Conservation (phyloP, 2,888 invertebrate genomes). For the Hetaerina titia region DNA sequence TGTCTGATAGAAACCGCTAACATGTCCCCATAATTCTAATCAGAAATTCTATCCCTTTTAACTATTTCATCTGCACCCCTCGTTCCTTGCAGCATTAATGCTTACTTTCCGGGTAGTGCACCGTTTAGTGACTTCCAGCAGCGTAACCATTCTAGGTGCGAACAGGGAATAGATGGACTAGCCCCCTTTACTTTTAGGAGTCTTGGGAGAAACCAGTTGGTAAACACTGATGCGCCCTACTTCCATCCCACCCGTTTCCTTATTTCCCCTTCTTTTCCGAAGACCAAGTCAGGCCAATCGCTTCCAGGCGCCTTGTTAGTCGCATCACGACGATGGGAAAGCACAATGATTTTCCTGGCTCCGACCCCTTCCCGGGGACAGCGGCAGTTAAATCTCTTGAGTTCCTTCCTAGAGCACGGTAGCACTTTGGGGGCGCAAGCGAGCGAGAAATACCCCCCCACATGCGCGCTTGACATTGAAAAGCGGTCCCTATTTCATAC, state of each 20-base stretch:
- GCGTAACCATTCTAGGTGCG: too few species aligned
- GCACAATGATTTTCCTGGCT: background rate
- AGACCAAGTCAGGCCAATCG: background rate
- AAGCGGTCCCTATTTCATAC: slow-evolving; percentile 8
- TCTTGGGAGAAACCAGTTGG: background rate
- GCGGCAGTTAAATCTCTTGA: background rate
- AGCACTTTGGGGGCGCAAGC: background rate
- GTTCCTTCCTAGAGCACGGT: background rate
- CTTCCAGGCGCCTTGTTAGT: background rate
- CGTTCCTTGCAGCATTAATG: too few species aligned
- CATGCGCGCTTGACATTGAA: background rate
- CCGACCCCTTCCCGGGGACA: background rate
- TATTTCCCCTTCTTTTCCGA: background rate
- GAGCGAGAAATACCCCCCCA: background rate
- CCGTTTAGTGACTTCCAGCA: too few species aligned
- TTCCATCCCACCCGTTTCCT: too few species aligned
- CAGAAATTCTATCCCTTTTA: too few species aligned
- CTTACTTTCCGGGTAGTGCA: too few species aligned
- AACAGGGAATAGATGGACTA: too few species aligned
- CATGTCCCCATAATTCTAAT: too few species aligned
- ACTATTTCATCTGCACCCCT: too few species aligned
- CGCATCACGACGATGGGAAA: background rate
- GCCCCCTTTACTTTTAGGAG: too few species aligned
- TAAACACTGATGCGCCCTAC: too few species aligned
- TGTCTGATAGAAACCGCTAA: too few species aligned